Evolutionary conservation across 2,888 invertebrate species (phyloP).

Genomic region (Fissipunctia ypsillon): DNA sequence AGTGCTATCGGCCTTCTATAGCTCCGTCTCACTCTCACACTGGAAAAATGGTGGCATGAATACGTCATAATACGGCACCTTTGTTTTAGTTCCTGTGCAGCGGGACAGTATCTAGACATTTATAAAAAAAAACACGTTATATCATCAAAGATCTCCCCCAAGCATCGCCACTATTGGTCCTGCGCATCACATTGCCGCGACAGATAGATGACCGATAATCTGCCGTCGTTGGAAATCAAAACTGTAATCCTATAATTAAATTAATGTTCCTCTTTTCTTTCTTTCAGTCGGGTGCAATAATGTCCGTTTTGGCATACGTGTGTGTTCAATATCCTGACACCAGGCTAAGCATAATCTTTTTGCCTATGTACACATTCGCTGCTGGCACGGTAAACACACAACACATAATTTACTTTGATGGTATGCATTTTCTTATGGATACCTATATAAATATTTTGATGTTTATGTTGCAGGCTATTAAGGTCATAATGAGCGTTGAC

Average conservation of each 20-base stretch:
- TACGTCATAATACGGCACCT: too few relatives aligned
- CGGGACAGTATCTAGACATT: too few relatives aligned
- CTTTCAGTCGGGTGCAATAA: conserved; percentile 98
- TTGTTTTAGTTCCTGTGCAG: too few relatives aligned
- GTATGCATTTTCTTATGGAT: background rate
- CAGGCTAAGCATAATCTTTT: conserved; percentile 96
- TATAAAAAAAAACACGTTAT: too few relatives aligned
- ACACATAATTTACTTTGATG: background rate
- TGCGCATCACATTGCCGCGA: background rate
- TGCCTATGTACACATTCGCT: conserved; percentile 97
- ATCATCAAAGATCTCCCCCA: too few relatives aligned
- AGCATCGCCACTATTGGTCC: background rate
- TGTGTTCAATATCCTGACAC: conserved; percentile 97
- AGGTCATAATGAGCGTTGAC: conserved; percentile 96
- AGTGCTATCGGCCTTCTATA: too few relatives aligned
- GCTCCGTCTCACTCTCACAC: too few relatives aligned
- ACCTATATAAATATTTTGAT: background rate
- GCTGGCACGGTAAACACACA: conserved; percentile 93
- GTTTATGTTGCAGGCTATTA: conserved; percentile 93
- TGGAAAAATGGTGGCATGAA: too few relatives aligned
- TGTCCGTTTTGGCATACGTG: conserved; percentile 96
- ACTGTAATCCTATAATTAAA: background rate
- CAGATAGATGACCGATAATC: background rate
- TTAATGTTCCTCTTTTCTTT: conserved; percentile 37
- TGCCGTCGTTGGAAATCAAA: background rate